phyloP scores from a whole-genome alignment of 2,797 vertebrate species.

The Lagocephalus sceleratus region DNA sequence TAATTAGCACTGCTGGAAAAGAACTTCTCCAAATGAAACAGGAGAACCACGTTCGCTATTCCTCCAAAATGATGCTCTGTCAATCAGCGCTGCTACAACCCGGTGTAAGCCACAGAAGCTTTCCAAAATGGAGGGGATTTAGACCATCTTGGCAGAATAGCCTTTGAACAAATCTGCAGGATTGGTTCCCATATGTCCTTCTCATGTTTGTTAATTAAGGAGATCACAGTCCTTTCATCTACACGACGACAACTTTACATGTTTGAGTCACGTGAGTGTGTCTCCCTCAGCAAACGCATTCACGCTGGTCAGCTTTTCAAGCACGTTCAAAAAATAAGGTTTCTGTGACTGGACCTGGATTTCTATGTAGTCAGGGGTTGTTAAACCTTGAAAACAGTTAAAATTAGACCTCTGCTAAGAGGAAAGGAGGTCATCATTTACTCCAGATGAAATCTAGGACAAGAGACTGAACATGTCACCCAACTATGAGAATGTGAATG shows the following conservation, averaged over 20 bases:
- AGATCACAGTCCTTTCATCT: conserved; percentile 53
- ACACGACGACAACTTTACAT: conserved; percentile 36
- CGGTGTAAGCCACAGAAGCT: conserved; percentile 56
- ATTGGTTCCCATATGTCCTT: conserved; percentile 76
- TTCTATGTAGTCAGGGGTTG: conserved; percentile 60
- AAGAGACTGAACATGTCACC: conserved; percentile 72
- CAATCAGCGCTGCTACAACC: conserved; percentile 56
- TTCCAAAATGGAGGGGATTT: conserved; percentile 70
- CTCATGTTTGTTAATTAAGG: conserved; percentile 58
- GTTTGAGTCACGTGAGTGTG: conserved; percentile 27
- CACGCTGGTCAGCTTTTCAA: conserved; percentile 18
- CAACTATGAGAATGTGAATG: conserved; percentile 46
- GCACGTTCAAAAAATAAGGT: conserved; percentile 1
- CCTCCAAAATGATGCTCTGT: conserved; percentile 38
- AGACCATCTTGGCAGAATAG: conserved; percentile 70
- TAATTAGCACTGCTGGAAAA: conserved; percentile 46
- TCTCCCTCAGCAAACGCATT: neutral
- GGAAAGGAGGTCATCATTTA: conserved; percentile 82
- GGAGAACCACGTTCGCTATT: conserved; percentile 24
- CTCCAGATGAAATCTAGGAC: conserved; percentile 78
- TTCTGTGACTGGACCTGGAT: conserved; percentile 25
- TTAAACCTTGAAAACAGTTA: conserved; percentile 77
- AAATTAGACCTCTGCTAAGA: conserved; percentile 79
- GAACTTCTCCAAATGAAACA: conserved; percentile 28
- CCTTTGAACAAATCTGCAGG: conserved; percentile 73